Evolutionary conservation across 2,113 vertebrate genomes (phyloP).

Genomic region (Coptodon rendalli): DNA sequence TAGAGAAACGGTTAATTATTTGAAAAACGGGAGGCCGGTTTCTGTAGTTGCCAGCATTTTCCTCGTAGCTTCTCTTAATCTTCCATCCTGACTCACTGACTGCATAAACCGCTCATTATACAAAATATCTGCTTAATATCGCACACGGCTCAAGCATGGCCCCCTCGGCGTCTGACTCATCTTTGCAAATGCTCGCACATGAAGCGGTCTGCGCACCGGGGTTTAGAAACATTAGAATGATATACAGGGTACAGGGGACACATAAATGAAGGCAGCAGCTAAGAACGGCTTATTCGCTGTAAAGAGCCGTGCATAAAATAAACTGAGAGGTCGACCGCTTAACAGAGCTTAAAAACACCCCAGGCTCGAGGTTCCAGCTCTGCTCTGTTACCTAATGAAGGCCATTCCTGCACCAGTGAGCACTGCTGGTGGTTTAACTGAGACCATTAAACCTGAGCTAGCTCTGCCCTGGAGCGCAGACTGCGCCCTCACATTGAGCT

Average conservation of each 20-base stretch:
- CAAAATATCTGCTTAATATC: not conserved
- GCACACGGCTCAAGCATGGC: not conserved
- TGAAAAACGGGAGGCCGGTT: not conserved
- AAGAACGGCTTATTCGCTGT: not conserved
- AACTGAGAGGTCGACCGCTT: slow-evolving; percentile 5
- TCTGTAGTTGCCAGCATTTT: not conserved
- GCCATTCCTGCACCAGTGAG: slow-evolving; percentile 42
- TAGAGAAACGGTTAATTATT: not conserved
- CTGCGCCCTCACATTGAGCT: slow-evolving; percentile 29
- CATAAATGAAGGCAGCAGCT: slow-evolving; percentile 9
- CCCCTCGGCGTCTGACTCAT: not conserved
- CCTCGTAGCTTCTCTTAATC: not conserved
- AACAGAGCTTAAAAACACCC: slow-evolving; percentile 19
- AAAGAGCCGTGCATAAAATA: not conserved
- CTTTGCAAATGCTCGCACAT: not conserved
- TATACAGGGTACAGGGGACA: not conserved
- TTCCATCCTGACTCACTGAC: not conserved
- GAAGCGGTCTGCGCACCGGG: not conserved
- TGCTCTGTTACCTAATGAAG: slow-evolving; percentile 47
- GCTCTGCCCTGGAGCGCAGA: slow-evolving; percentile 37
- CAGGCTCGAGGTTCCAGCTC: slow-evolving; percentile 19
- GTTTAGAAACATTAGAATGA: not conserved
- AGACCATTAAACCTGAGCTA: slow-evolving; percentile 52
- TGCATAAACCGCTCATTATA: not conserved
- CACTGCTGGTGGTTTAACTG: slow-evolving; percentile 50